Conservation (phyloP, 2,888 invertebrate species). For the Meiosimyza decipiens region DNA sequence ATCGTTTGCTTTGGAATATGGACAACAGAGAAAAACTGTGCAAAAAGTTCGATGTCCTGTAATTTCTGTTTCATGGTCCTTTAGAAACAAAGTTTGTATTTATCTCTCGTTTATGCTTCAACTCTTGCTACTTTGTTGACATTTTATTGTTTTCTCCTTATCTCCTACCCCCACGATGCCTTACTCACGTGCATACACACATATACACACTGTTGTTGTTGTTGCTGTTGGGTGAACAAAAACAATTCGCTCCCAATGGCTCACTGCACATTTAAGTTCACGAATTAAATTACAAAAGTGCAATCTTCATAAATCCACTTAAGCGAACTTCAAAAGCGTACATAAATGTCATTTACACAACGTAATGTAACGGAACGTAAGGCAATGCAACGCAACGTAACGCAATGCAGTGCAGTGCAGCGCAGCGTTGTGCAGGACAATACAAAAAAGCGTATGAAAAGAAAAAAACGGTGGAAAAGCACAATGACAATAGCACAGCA, state of each 20-base stretch:
- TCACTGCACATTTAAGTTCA: constrained; percentile 32
- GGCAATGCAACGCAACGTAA: constrained; percentile 25
- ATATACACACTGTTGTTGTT: background rate
- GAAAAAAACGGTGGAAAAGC: constrained; percentile 34
- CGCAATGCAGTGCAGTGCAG: constrained; percentile 11
- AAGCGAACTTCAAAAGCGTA: constrained; percentile 48
- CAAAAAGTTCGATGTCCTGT: constrained; percentile 28
- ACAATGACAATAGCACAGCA: background rate
- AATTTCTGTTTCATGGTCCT: constrained; percentile 19
- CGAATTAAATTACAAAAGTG: constrained; percentile 50
- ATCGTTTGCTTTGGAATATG: background rate
- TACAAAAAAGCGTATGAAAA: constrained; percentile 18
- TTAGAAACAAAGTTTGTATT: constrained; percentile 21
- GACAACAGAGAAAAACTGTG: background rate
- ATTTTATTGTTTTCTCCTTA: background rate
- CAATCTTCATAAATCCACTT: constrained; percentile 51
- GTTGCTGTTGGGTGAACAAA: background rate
- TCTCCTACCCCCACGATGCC: background rate
- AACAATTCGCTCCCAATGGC: constrained; percentile 32
- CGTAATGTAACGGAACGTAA: constrained; percentile 20
- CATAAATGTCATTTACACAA: constrained; percentile 49
- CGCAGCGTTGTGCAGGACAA: constrained; percentile 31
- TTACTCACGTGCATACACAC: background rate
- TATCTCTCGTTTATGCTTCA: constrained; percentile 4
- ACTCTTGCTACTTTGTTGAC: constrained; percentile 6